phyloP scores from a whole-genome alignment of 2,888 invertebrate genomes.

The Folsomia manolachei region DNA sequence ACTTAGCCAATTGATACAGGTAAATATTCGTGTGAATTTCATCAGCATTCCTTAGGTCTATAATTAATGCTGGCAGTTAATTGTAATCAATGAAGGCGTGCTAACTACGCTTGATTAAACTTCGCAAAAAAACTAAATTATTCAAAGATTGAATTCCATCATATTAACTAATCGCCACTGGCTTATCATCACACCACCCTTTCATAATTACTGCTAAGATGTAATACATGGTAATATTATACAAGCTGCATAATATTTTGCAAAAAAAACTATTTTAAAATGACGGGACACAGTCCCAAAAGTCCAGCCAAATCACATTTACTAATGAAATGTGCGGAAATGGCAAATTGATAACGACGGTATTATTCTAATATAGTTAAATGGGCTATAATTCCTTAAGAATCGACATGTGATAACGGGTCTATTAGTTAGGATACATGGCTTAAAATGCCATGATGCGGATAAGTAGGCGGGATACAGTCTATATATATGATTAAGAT shows the following conservation, averaged over 20 bases:
- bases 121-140: no score
- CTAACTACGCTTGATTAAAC: no score
- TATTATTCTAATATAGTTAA: not conserved
- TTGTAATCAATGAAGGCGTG: no score
- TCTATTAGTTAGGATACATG: not conserved
- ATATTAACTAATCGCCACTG: no score
- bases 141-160: no score
- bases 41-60: not conserved
- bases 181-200: no score
- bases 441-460: not conserved
- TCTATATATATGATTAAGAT: not conserved
- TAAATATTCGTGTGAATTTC: no score
- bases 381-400: slow-evolving; percentile 20
- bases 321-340: not conserved
- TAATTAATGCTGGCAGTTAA: not conserved
- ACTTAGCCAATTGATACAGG: not conserved
- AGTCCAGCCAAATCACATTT: no score
- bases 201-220: no score
- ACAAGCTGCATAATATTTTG: not conserved
- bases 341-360: slow-evolving; percentile 7
- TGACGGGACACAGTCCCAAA: not conserved
- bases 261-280: not conserved
- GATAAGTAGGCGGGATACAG: not conserved
- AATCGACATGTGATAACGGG: slow-evolving; percentile 14
- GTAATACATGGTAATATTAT: no score